Base-by-base conservation (phyloP, 2,888 invertebrate species). In the Imbricaverruca yamaguchii region DNA sequence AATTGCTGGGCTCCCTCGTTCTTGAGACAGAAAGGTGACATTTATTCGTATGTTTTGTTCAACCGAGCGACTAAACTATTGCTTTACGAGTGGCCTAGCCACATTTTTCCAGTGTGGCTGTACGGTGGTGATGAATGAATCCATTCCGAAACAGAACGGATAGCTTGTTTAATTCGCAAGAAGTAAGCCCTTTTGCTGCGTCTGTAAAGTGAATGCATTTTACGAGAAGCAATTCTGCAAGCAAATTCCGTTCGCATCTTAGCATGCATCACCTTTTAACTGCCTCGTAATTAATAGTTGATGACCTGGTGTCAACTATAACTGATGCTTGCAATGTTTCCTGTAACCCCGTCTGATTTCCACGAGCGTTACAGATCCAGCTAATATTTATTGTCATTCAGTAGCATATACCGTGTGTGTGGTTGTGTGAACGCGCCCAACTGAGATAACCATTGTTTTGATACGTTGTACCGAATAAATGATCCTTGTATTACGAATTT, bases 1-100 rank as follows among this genome's bases (percentile, higher is more conserved):
- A 39, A 21, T 67, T 6, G 53, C 74, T 74, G 74, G 74, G 74
- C 74, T 74, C 69, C 74, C 74, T 74, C 74, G 74, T 74, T 74
- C 74, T 53, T 11, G 74, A 74, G 74, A 74, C 74, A 39, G 39
- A 39, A 3, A 39, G 39, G 39, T 39, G 23, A 39, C 18, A 18
- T 21, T 12, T 10, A 53, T 53, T 9, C 15, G 74, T 39, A 7
- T 74, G 69, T 10, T 25, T 67, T 25, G 67, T 67, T 25, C 7
- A 25, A 67, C 25, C 11, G 25, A 25, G 13, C 25, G 39, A 23
- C 67, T 25, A 13, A 13, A 65, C 7, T n/a, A 25, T 25, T 67
- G 67, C 67, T 67, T 67, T 67, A 67, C 67, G 13, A 13, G 7
- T 13, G 67, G 12, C 25, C 0, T 25, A 8, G 9, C 9, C 7